Base-by-base conservation (phyloP, 2,113 vertebrate genomes). In the Toxotes jaculatrix region DNA sequence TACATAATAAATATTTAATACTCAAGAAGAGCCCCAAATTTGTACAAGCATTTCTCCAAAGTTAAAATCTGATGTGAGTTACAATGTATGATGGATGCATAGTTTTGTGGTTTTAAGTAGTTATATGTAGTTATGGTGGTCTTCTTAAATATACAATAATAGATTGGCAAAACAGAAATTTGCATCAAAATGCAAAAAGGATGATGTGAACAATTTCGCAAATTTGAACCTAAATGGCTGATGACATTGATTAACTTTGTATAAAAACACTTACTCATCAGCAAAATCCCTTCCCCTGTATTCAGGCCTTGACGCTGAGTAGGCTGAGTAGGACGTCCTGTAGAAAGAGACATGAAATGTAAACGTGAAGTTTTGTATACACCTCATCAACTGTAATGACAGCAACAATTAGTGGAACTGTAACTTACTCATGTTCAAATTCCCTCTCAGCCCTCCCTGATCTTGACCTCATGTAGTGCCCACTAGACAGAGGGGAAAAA, bases 261-360 rank as follows among this genome's bases (percentile, higher is more conserved):
- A 57, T 5, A 55, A 70, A 73, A 4, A 43, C 19, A 92, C 94
- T 89, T 87, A 95, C 94, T 86, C 75, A 38, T 92, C 73, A 23
- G 53, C 65, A 59, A 43, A 83, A 56, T 87, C 83, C 4, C 32
- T 55, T 55, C 81, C 87, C 57, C 77, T 83, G 79, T 91, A 85
- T 27, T 91, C 76, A 21, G 88, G 38, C 10, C 10, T 67, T 5
- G 87, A 21, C n/a, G 55, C 79, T 1, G 72, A 43, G 42, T 89
- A 89, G 36, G 19, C 23, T 0, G 85, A 87, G 74, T 87, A 87
- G 36, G 87, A 77, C 0, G 55, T 69, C n/a, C 90, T 91, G 80
- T 43, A 36, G 62, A 69, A 27, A 43, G 19, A 7, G 5, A 91
- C 7, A 74, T 4, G 56, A 42, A 64, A 47, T 19, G 8, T 11